Conservation (phyloP, 2,797 vertebrate genomes). For the Tadarida brasiliensis region DNA sequence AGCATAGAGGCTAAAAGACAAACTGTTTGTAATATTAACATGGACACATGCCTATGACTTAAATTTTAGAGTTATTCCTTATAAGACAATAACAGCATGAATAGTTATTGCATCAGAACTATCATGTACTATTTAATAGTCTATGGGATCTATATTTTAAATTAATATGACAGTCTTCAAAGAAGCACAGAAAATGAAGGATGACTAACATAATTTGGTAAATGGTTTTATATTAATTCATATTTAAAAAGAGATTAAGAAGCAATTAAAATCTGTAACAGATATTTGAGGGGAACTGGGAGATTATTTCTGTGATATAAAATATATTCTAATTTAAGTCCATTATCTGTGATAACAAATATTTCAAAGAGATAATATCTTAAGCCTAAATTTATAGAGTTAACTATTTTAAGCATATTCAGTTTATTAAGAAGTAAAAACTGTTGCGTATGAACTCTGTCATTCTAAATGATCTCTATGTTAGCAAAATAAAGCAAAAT, state of each 20-base stretch:
- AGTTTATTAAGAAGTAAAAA: neutral
- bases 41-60: neutral
- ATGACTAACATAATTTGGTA: neutral
- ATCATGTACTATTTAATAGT: neutral
- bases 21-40: neutral
- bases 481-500: neutral
- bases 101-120: neutral
- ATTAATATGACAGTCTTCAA: neutral
- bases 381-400: neutral
- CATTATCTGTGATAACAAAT: neutral
- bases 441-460: neutral
- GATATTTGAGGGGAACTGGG: neutral
- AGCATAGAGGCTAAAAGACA: neutral
- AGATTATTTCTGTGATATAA: neutral
- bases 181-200: conserved; percentile 42
- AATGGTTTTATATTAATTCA: neutral
- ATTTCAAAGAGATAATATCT: conserved; percentile 1
- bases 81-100: neutral
- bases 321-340: neutral
- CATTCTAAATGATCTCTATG: conserved; percentile 2
- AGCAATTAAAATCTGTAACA: neutral
- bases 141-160: neutral
- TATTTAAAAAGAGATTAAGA: neutral
- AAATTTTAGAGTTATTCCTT: neutral
- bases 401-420: neutral